phyloP scores from a whole-genome alignment of 2,888 invertebrate species.

The Oscheius sp. region DNA sequence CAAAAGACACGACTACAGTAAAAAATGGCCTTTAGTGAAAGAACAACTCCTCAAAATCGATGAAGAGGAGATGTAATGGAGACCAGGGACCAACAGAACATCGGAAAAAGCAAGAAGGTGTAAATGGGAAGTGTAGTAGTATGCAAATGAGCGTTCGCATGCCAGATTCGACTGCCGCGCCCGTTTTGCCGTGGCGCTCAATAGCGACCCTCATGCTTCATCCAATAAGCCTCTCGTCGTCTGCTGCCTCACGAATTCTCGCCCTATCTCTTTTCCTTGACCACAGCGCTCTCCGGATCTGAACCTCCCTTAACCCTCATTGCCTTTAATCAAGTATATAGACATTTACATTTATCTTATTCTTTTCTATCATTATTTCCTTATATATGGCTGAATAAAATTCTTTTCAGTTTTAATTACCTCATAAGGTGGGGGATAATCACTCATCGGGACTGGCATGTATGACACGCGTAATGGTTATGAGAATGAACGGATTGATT shows the following conservation, averaged over 20 bases:
- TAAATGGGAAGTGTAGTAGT: conserved; percentile 34
- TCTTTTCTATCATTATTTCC: neutral
- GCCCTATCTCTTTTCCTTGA: conserved; percentile 25
- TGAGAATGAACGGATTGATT: conserved; percentile 9
- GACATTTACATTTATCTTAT: too few relatives aligned
- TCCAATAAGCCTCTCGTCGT: conserved; percentile 42
- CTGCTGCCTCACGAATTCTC: conserved; percentile 34
- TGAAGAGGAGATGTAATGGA: neutral
- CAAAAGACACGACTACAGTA: neutral
- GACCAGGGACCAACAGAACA: neutral
- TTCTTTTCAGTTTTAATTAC: neutral
- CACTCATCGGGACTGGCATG: conserved; percentile 3
- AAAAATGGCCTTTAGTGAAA: too few relatives aligned
- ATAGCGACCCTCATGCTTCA: conserved; percentile 43
- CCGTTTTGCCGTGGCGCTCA: conserved; percentile 38
- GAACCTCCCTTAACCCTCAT: conserved; percentile 38
- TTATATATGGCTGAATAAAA: neutral
- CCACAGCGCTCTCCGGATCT: conserved; percentile 34
- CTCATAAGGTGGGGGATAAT: neutral
- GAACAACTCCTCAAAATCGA: neutral
- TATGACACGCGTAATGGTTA: conserved; percentile 18
- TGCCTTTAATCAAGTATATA: conserved; percentile 37
- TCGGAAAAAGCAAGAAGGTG: conserved; percentile 7
- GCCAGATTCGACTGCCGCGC: conserved; percentile 37
- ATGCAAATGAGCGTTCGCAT: conserved; percentile 37